phyloP scores from a whole-genome alignment of 2,113 vertebrate genomes.

The Sarotherodon lohbergeri region DNA sequence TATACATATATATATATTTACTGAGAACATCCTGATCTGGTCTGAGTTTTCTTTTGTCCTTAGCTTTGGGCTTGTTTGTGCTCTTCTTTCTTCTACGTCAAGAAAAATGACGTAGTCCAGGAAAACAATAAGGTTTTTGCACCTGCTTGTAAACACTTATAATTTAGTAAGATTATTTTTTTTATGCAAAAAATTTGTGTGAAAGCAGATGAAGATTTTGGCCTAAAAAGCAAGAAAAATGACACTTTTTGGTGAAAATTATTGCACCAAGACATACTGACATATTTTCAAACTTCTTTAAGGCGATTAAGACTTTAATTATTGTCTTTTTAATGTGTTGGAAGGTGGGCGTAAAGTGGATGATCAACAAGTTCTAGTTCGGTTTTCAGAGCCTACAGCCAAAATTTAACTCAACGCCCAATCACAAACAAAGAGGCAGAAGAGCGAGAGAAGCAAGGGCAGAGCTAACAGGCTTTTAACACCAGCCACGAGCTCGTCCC shows the following conservation, averaged over 20 bases:
- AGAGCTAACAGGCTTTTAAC: constrained; percentile 60
- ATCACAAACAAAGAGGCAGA: constrained; percentile 49
- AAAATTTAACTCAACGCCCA: neutral
- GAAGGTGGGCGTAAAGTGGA: neutral
- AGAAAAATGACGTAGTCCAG: neutral
- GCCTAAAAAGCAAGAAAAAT: neutral
- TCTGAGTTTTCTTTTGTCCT: neutral
- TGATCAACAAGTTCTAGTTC: constrained; percentile 23
- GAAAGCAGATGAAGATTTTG: neutral
- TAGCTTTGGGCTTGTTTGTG: neutral
- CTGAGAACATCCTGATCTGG: neutral
- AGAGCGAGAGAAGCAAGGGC: constrained; percentile 30
- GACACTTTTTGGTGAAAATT: neutral
- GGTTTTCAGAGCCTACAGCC: neutral
- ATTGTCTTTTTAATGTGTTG: neutral
- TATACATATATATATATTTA: neutral
- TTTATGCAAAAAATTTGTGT: neutral
- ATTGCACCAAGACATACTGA: neutral
- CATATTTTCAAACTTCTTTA: neutral
- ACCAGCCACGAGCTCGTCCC: constrained; percentile 38
- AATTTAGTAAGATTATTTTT: neutral
- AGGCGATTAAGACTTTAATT: neutral
- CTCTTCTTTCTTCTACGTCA: neutral
- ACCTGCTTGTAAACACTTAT: neutral
- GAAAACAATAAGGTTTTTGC: neutral